Evolutionary conservation across 2,888 invertebrate species (phyloP).

Genomic region (Fragum fragum): DNA sequence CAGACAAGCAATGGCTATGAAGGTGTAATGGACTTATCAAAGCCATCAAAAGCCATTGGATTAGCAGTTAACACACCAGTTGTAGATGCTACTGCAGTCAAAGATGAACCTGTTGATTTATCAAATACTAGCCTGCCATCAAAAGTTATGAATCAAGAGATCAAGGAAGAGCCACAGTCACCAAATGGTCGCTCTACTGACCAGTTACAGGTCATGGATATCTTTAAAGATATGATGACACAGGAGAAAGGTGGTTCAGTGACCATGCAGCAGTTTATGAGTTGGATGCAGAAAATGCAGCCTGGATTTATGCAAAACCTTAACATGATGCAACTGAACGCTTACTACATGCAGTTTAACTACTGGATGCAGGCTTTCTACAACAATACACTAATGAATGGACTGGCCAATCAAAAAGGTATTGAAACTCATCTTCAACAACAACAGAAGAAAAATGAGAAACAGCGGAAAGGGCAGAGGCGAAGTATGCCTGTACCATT

Average conservation of each 20-base stretch:
- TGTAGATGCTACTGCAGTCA: background rate
- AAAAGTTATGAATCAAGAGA: slow-evolving; percentile 10
- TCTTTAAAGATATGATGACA: slow-evolving; percentile 5
- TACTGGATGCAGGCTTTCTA: slow-evolving; percentile 35
- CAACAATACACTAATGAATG: slow-evolving; percentile 12
- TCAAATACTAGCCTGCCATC: background rate
- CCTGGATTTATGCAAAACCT: background rate
- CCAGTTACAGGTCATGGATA: slow-evolving; percentile 14
- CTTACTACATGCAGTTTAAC: slow-evolving; percentile 28
- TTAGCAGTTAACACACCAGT: background rate
- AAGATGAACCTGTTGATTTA: slow-evolving; percentile 8
- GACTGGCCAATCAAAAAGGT: background rate
- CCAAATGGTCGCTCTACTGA: background rate
- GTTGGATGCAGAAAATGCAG: slow-evolving; percentile 32
- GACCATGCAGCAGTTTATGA: slow-evolving; percentile 23
- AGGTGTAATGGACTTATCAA: background rate
- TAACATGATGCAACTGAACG: slow-evolving; percentile 26
- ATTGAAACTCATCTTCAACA: background rate
- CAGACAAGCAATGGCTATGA: background rate
- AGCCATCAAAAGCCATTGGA: background rate
- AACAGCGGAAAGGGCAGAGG: background rate
- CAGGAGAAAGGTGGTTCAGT: background rate
- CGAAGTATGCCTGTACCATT: background rate
- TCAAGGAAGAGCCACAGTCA: background rate
- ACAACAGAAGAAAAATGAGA: background rate